Evolutionary conservation across 2,888 invertebrate genomes (phyloP).

Genomic region (Teleogryllus oceanicus): DNA sequence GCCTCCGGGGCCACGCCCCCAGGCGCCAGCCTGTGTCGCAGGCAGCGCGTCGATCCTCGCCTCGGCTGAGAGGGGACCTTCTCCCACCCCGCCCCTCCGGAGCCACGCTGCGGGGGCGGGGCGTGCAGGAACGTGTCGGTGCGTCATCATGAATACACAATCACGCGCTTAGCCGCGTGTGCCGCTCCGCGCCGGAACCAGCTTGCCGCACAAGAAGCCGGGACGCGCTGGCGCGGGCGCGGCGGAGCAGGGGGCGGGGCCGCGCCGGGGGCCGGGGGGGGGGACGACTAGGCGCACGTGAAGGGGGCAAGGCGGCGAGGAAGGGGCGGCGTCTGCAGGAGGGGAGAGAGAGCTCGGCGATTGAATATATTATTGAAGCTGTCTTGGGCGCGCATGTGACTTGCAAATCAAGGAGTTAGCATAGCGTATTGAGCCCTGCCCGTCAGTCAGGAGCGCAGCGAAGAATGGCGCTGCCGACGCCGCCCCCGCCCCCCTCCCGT

Average conservation of each 20-base stretch:
- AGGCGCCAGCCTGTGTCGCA: too few relatives aligned
- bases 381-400: constrained; percentile 10
- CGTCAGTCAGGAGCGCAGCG: not conserved
- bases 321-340: not conserved
- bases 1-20: too few relatives aligned
- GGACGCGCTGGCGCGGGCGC: not conserved
- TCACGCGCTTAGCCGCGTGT: not conserved
- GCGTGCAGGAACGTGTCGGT: not conserved
- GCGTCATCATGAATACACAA: constrained; percentile 18
- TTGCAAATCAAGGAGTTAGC: constrained; percentile 6
- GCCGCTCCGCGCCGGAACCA: not conserved
- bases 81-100: not conserved
- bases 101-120: not conserved
- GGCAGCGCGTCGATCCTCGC: too few relatives aligned
- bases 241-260: not conserved
- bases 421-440: not conserved
- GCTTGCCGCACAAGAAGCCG: not conserved
- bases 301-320: not conserved
- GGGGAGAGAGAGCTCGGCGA: not conserved
- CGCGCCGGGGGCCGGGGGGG: not conserved
- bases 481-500: not conserved
- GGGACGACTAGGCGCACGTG: not conserved
- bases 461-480: not conserved
- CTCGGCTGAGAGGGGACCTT: too few relatives aligned
- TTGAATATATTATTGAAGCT: constrained; percentile 18